phyloP scores from a whole-genome alignment of 1,140 invertebrate genomes.

The Drosophila nannoptera region DNA sequence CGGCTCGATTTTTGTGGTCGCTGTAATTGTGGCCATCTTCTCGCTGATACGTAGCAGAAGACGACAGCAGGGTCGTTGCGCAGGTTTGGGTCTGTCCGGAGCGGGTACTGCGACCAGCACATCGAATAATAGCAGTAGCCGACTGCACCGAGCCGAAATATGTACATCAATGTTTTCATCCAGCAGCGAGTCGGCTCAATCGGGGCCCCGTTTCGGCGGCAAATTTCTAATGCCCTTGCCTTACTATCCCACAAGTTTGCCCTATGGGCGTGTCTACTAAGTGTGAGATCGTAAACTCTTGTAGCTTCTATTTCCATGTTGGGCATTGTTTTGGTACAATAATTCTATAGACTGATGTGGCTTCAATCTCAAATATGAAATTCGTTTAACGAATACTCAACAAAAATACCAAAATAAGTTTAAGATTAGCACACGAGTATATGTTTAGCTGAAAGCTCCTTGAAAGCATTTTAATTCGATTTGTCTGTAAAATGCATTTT shows the following conservation, averaged over 20 bases:
- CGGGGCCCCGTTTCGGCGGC: constrained; percentile 69
- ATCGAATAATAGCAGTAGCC: constrained; percentile 67
- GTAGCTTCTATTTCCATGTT: constrained; percentile 9
- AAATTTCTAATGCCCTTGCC: constrained; percentile 78
- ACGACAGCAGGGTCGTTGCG: constrained; percentile 47
- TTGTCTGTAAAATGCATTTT: constrained; percentile 55
- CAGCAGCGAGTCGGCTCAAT: constrained; percentile 74
- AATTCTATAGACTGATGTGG: constrained; percentile 66
- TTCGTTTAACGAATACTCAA: constrained; percentile 66
- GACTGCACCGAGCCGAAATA: constrained; percentile 63
- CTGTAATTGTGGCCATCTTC: constrained; percentile 83
- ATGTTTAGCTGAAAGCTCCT: constrained; percentile 51
- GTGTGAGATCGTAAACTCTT: not conserved
- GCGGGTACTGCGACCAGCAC: constrained; percentile 45
- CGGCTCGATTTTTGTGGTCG: constrained; percentile 84
- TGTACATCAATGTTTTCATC: constrained; percentile 79
- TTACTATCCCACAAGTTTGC: constrained; percentile 73
- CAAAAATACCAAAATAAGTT: constrained; percentile 59
- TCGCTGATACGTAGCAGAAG: constrained; percentile 82
- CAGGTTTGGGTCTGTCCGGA: constrained; percentile 37
- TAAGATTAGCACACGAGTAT: constrained; percentile 22
- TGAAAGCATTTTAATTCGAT: constrained; percentile 53
- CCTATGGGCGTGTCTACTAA: constrained; percentile 76
- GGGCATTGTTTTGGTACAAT: constrained; percentile 16
- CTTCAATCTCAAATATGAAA: constrained; percentile 44